Evolutionary conservation across 1,140 invertebrate genomes (phyloP).

Genomic region (Ceratina japonica): DNA sequence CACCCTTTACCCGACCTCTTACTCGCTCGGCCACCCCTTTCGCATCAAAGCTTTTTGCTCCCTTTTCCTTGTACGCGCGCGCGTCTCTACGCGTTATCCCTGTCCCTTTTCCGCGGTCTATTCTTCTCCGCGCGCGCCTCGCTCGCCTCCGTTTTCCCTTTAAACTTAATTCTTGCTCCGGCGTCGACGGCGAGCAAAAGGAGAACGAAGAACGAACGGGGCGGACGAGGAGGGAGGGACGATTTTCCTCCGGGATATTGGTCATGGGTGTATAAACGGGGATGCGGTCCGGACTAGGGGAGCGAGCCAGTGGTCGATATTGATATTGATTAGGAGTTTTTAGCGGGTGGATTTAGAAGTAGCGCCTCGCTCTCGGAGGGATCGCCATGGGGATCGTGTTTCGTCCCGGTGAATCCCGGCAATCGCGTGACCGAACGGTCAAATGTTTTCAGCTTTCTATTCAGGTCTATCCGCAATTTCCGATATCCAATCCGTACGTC

Average conservation of each 20-base stretch:
- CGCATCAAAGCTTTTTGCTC: slow-evolving; percentile 23
- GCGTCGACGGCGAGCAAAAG: background rate
- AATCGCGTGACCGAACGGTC: slow-evolving; percentile 9
- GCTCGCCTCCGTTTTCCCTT: slow-evolving; percentile 1
- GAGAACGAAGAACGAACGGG: too few relatives aligned
- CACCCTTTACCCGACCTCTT: slow-evolving; percentile 32
- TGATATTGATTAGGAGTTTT: slow-evolving; percentile 41
- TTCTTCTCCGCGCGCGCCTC: background rate
- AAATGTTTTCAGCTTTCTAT: background rate
- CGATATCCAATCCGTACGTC: too few relatives aligned
- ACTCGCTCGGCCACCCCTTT: slow-evolving; percentile 31
- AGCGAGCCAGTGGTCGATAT: slow-evolving; percentile 36
- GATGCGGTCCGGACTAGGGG: background rate
- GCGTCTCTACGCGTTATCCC: too few relatives aligned
- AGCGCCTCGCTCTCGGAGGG: background rate
- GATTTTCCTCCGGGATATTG: slow-evolving; percentile 37
- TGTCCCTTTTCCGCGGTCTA: background rate
- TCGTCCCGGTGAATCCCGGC: slow-evolving; percentile 6
- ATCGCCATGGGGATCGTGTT: slow-evolving; percentile 18
- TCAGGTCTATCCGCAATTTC: background rate
- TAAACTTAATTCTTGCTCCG: slow-evolving; percentile 33
- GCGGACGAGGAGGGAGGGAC: background rate
- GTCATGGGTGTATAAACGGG: slow-evolving; percentile 22
- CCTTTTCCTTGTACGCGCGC: background rate
- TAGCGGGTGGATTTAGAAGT: slow-evolving; percentile 14